A percentile compares a stretch with the other conserved stretches of the same genome.
phyloP scores from a whole-genome alignment of 2,797 vertebrate species.

The Eulemur coronatus region DNA sequence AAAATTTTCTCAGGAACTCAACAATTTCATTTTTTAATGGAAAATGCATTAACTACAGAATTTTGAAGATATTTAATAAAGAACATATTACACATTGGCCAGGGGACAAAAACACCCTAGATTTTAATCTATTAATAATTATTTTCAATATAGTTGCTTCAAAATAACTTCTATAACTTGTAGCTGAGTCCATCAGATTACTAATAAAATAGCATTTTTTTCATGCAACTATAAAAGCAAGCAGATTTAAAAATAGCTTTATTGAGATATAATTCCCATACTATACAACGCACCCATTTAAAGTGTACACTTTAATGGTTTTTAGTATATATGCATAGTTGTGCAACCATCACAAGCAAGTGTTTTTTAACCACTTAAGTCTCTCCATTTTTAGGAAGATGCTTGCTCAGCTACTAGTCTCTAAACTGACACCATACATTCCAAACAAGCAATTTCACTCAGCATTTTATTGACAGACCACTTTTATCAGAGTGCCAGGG shows the following conservation, averaged over 20 bases:
- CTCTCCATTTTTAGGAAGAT: neutral
- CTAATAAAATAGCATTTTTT: conserved; percentile 38
- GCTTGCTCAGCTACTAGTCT: conserved; percentile 36
- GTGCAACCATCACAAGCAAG: neutral
- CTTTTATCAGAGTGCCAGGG: conserved; percentile 63
- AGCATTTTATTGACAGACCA: conserved; percentile 66
- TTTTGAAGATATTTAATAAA: conserved; percentile 20
- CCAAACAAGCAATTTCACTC: conserved; percentile 69
- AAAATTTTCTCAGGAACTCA: neutral
- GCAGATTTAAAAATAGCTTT: neutral
- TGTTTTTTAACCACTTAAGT: conserved; percentile 31
- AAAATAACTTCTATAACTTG: neutral
- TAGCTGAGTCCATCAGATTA: neutral
- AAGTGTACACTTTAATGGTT: neutral
- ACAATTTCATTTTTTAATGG: neutral
- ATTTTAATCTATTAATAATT: neutral
- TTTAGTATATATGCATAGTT: neutral
- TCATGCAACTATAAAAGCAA: conserved; percentile 40
- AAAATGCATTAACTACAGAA: neutral
- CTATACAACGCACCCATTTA: neutral
- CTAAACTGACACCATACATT: neutral
- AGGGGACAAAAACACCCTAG: neutral
- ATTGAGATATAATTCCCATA: neutral
- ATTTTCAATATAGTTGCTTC: neutral
- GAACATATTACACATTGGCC: neutral